phyloP scores from a whole-genome alignment of 2,113 vertebrate species.

The Tetraodon nigroviridis region DNA sequence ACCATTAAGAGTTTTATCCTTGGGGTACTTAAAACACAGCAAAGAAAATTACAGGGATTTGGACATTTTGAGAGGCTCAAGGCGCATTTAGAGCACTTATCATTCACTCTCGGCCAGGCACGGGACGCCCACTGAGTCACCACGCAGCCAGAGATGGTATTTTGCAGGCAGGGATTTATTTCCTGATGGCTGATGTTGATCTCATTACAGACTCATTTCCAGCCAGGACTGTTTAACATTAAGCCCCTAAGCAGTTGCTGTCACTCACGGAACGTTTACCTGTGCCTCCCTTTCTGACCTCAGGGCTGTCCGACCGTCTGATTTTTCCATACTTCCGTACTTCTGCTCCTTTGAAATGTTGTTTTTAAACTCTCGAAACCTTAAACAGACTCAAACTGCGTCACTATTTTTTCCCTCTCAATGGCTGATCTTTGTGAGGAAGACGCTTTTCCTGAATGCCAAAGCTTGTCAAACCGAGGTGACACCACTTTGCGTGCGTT shows the following conservation, averaged over 20 bases:
- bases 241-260: conserved; percentile 39
- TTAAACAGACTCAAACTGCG: no score
- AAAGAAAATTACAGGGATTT: conserved; percentile 69
- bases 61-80: conserved; percentile 60
- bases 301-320: no score
- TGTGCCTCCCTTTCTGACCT: not conserved
- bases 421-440: no score
- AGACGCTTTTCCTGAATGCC: no score
- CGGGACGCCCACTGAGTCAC: conserved; percentile 34
- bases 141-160: conserved; percentile 49
- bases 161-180: conserved; percentile 55
- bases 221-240: conserved; percentile 50
- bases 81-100: conserved; percentile 63
- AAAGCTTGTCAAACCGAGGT: no score
- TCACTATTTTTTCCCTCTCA: no score
- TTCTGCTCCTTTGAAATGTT: no score
- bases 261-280: conserved; percentile 60
- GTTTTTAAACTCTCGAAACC: no score
- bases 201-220: conserved; percentile 64
- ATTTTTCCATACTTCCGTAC: no score
- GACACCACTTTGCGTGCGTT: no score
- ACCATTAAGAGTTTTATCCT: conserved; percentile 70
- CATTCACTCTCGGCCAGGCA: conserved; percentile 44
- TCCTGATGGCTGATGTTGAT: conserved; percentile 57
- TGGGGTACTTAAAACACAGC: conserved; percentile 66